A percentile compares a stretch with the other conserved stretches of the same genome.
These are phyloP conservation scores for Zaprionus kolodkinae DNA, from an alignment of 1,140 invertebrate species.

Conservation along the genomic window DNA sequence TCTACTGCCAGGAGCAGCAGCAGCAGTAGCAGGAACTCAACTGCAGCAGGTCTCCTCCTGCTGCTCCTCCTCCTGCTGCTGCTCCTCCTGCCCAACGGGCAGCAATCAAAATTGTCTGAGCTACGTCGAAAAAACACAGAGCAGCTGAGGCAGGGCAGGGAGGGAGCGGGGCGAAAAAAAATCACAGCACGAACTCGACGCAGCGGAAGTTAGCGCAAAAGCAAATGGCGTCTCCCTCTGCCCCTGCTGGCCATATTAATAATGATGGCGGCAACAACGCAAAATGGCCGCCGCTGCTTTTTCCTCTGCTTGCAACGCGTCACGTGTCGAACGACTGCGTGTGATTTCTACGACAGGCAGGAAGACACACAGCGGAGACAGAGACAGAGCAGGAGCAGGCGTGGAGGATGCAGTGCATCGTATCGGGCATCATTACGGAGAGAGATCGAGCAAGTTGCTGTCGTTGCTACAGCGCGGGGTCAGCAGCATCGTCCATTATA, in stretches of 20 bases:
- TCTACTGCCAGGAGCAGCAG: slow-evolving; percentile 27
- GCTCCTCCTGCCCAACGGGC: slow-evolving; percentile 16
- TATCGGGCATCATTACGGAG: slow-evolving; percentile 9
- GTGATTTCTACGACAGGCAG: slow-evolving; percentile 65
- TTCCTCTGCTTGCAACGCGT: slow-evolving; percentile 45
- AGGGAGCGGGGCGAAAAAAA: slow-evolving; percentile 35
- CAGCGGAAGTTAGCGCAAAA: slow-evolving; percentile 64
- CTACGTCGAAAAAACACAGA: slow-evolving; percentile 35
- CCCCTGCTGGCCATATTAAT: slow-evolving; percentile 64
- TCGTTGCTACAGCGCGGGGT: slow-evolving; percentile 17
- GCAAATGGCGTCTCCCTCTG: slow-evolving; percentile 35
- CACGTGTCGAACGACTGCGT: slow-evolving; percentile 72
- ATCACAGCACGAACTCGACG: slow-evolving; percentile 59
- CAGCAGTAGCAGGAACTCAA: no score
- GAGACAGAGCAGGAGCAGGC: no score
- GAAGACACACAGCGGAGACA: not conserved
- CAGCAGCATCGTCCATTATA: slow-evolving; percentile 40
- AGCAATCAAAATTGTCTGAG: slow-evolving; percentile 71
- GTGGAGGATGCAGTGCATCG: not conserved
- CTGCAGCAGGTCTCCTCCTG: not conserved
- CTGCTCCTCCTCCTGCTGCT: not conserved
- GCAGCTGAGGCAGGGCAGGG: not conserved
- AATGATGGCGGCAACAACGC: slow-evolving; percentile 64
- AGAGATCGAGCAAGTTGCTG: slow-evolving; percentile 23
- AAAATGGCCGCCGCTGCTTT: slow-evolving; percentile 65